These are phyloP conservation scores for Lycia hirtaria DNA, from an alignment of 2,888 invertebrate species.

Conservation along the genomic window DNA sequence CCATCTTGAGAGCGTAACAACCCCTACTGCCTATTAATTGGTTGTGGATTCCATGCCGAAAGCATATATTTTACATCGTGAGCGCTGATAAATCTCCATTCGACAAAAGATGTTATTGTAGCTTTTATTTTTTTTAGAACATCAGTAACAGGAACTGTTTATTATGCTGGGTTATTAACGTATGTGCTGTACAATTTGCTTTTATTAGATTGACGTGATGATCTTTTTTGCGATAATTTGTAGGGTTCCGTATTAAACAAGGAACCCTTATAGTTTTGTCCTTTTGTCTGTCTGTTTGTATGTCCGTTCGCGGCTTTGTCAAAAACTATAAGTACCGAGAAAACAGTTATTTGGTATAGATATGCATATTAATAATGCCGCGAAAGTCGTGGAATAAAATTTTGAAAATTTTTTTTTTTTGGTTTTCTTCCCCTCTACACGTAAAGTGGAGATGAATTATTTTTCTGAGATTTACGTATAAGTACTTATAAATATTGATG, in stretches of 20 bases:
- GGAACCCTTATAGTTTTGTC: background rate
- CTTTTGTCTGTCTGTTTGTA: too few species aligned
- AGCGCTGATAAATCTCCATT: conserved; percentile 54
- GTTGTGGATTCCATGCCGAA: conserved; percentile 56
- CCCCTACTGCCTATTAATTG: conserved; percentile 73
- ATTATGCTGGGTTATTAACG: conserved; percentile 41
- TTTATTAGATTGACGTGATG: background rate
- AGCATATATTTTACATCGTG: conserved; percentile 59
- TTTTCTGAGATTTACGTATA: too few species aligned
- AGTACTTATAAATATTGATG: too few species aligned
- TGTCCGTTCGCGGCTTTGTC: too few species aligned
- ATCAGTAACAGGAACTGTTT: conserved; percentile 12
- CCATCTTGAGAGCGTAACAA: conserved; percentile 67
- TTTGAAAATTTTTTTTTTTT: too few species aligned
- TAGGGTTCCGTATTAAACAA: background rate
- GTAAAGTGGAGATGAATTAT: too few species aligned
- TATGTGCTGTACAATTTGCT: conserved; percentile 24
- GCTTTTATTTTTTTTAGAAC: conserved; percentile 35
- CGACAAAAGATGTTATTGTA: conserved; percentile 41
- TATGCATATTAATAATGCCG: too few species aligned
- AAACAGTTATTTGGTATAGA: too few species aligned
- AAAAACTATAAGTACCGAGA: too few species aligned
- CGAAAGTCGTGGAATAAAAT: too few species aligned
- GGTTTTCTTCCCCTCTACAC: too few species aligned
- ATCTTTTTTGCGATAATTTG: background rate